Evolutionary conservation across 2,888 invertebrate species (phyloP), one percentile per base, ranked within the genome.

Genomic region (Cosmia pyralina): DNA sequence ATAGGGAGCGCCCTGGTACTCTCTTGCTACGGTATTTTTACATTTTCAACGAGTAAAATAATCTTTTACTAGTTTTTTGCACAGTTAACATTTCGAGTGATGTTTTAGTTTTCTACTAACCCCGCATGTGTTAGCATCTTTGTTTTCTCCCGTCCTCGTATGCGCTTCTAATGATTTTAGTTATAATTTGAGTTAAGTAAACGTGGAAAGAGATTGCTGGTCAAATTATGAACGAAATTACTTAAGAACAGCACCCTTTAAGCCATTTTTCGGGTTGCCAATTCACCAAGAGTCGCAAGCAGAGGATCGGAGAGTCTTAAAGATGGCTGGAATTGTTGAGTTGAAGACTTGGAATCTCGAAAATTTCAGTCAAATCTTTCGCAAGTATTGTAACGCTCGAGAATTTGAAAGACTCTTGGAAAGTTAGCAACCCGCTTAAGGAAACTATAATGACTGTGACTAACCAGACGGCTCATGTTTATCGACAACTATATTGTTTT

Each of bases 71-170:
- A 76, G 58, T 60, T 58, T 75, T 62, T 58, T 81, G 85, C 85
- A 81, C 81, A 65, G 41, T 84, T 53, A 11, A 13, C 57, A 66
- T 53, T 73, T 65, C 81, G 34, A 74, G 57, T 66, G 65, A 69
- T 66, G 44, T 67, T 77, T 74, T 83, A 79, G 75, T 81, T 80
- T 77, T 73, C 60, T 73, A 65, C 80, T 70, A 68, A 67, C 28
- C 75, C 68, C 77, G 90, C 90, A 89, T 90, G 89, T 77, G 81
- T 82, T 84, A 84, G 84, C 69, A 79, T 85, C 15, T 64, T 83
- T 82, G 83, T 85, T 86, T 74, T 85, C 88, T 90, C 90, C 90
- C 91, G 90, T 90, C 90, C 87, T 85, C 89, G 89, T 88, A 83
- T 86, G 89, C 86, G 87, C 88, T 87, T 69, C 66, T 60, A 75